Evolutionary conservation across 2,797 vertebrate species (phyloP).

Genomic region (Acanthurus tractus): DNA sequence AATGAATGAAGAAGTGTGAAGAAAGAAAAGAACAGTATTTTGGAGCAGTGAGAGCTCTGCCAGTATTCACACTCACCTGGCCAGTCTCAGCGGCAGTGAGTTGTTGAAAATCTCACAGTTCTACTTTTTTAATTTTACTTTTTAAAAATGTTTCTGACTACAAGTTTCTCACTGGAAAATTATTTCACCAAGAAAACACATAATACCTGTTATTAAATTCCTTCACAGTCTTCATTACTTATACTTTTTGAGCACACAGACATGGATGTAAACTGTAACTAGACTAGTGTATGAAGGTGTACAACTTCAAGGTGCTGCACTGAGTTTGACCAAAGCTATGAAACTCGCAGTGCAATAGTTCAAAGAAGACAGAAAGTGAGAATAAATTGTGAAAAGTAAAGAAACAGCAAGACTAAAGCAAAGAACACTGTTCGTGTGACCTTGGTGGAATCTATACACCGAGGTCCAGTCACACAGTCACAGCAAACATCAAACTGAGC

Average conservation of each 20-base stretch:
- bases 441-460: slow-evolving; percentile 56
- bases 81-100: not conserved
- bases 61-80: slow-evolving; percentile 4
- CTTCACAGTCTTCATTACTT: too few species aligned
- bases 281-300: too few species aligned
- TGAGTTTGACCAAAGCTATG: slow-evolving; percentile 12
- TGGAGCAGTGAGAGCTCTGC: not conserved
- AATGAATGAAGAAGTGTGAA: slow-evolving; percentile 26
- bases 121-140: slow-evolving; percentile 2
- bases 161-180: too few species aligned
- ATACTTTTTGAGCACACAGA: too few species aligned
- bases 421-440: slow-evolving; percentile 68
- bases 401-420: slow-evolving; percentile 38
- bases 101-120: slow-evolving; percentile 4
- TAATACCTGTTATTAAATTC: too few species aligned
- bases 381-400: slow-evolving; percentile 11
- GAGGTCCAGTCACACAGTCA: slow-evolving; percentile 38
- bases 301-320: too few species aligned
- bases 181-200: too few species aligned
- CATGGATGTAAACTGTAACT: too few species aligned
- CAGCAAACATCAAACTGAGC: slow-evolving; percentile 54
- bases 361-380: slow-evolving; percentile 13
- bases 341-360: not conserved
- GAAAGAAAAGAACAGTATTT: slow-evolving; percentile 16
- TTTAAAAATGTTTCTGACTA: not conserved